Conservation (phyloP, 2,113 vertebrate species). For the Pao palembangensis region DNA sequence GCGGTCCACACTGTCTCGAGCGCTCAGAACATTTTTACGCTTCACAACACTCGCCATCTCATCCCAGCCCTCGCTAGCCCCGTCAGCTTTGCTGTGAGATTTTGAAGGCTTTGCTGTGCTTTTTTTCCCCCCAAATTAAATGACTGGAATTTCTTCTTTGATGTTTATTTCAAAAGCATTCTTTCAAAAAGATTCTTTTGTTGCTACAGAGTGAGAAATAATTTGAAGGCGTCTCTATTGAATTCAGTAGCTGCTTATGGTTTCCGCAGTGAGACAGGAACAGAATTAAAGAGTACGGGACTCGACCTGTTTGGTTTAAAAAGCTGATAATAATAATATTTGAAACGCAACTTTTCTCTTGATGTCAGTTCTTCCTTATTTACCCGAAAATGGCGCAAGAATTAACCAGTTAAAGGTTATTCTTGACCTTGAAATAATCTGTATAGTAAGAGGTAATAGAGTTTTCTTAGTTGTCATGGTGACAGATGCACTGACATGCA, state of each 20-base stretch:
- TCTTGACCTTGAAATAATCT: neutral
- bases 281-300: constrained; percentile 6
- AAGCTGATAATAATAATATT: constrained; percentile 46
- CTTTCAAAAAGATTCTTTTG: constrained; percentile 2
- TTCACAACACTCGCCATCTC: constrained; percentile 45
- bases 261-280: constrained; percentile 1
- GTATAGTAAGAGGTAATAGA: neutral
- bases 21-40: constrained; percentile 48
- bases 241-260: constrained; percentile 4
- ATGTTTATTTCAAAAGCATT: constrained; percentile 41
- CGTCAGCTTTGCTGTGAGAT: constrained; percentile 34
- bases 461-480: constrained; percentile 7
- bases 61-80: constrained; percentile 37
- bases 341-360: constrained; percentile 20
- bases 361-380: no score
- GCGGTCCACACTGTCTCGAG: constrained; percentile 38
- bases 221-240: constrained; percentile 8
- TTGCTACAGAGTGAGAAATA: constrained; percentile 11
- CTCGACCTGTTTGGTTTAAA: constrained; percentile 37
- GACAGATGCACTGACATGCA: constrained; percentile 7
- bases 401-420: neutral
- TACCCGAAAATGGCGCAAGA: neutral
- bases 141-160: constrained; percentile 28
- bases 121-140: constrained; percentile 13
- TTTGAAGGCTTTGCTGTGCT: constrained; percentile 42